Evolutionary conservation across 2,888 invertebrate species (phyloP).

Genomic region (Stratiomys singularior): DNA sequence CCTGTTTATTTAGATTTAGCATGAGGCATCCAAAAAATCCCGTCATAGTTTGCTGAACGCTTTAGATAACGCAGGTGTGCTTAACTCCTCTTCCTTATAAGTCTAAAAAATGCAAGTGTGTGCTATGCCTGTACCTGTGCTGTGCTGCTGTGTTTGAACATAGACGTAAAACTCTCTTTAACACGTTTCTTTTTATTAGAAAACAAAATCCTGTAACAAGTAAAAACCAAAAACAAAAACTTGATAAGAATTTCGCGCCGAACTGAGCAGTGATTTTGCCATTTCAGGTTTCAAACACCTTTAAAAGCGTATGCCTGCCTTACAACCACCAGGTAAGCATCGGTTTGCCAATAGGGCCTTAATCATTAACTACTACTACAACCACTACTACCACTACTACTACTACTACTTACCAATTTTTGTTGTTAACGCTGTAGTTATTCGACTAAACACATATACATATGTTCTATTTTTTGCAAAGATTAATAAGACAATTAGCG

Average conservation of each 20-base stretch:
- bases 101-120: constrained; percentile 21
- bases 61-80: constrained; percentile 34
- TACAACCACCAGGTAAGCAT: constrained; percentile 65
- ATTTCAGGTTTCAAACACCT: constrained; percentile 66
- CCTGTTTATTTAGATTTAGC: constrained; percentile 21
- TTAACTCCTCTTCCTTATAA: constrained; percentile 19
- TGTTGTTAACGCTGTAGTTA: neutral
- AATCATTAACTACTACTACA: neutral
- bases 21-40: constrained; percentile 27
- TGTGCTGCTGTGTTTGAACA: constrained; percentile 6
- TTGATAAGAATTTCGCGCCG: constrained; percentile 39
- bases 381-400: constrained; percentile 8
- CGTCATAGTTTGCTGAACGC: constrained; percentile 36
- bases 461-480: neutral
- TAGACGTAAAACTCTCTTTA: constrained; percentile 27
- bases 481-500: neutral
- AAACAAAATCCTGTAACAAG: neutral
- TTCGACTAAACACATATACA: too few species aligned
- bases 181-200: neutral
- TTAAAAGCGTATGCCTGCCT: constrained; percentile 66
- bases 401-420: constrained; percentile 13
- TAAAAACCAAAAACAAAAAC: neutral
- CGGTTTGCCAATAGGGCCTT: constrained; percentile 36
- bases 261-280: constrained; percentile 54
- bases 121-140: constrained; percentile 2